A percentile compares a stretch with the other conserved stretches of the same genome.
Evolutionary conservation across 2,113 vertebrate genomes (phyloP).

Genomic region (Oncorhynchus nerka): DNA sequence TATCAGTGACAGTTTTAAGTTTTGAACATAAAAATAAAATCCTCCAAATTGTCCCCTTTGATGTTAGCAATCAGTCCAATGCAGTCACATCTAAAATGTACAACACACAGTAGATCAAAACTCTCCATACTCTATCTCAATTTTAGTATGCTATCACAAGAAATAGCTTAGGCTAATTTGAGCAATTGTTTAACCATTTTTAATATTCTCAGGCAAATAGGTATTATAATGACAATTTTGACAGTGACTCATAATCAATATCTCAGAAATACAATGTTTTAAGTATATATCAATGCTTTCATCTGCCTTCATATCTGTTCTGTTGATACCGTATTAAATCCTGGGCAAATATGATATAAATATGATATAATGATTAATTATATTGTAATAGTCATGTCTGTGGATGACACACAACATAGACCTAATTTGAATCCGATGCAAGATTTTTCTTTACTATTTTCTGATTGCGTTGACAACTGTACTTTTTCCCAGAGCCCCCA

Average conservation of each 20-base stretch:
- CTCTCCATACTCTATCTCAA: conserved; percentile 1
- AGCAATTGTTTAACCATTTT: not conserved
- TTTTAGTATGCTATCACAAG: not conserved
- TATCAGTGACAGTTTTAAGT: conserved; percentile 11
- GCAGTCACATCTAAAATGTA: conserved; percentile 66
- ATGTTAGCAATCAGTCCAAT: conserved; percentile 54
- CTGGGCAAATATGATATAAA: too few species aligned
- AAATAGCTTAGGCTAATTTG: not conserved
- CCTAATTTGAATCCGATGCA: too few species aligned
- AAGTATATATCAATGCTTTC: conserved; percentile 25
- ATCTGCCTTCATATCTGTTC: conserved; percentile 1
- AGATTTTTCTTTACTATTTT: conserved; percentile 28
- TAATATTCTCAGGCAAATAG: too few species aligned
- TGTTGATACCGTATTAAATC: too few species aligned
- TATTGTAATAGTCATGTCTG: too few species aligned
- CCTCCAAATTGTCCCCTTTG: conserved; percentile 52
- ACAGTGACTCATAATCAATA: too few species aligned
- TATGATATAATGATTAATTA: too few species aligned
- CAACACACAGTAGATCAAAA: conserved; percentile 46
- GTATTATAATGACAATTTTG: too few species aligned
- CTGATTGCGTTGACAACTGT: conserved; percentile 57
- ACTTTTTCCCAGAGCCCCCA: conserved; percentile 50
- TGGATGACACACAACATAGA: too few species aligned
- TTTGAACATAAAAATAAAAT: not conserved
- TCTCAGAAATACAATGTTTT: not conserved